These are phyloP conservation scores for Panthera tigris DNA, from an alignment of 2,113 vertebrate species.

Conservation along the genomic window DNA sequence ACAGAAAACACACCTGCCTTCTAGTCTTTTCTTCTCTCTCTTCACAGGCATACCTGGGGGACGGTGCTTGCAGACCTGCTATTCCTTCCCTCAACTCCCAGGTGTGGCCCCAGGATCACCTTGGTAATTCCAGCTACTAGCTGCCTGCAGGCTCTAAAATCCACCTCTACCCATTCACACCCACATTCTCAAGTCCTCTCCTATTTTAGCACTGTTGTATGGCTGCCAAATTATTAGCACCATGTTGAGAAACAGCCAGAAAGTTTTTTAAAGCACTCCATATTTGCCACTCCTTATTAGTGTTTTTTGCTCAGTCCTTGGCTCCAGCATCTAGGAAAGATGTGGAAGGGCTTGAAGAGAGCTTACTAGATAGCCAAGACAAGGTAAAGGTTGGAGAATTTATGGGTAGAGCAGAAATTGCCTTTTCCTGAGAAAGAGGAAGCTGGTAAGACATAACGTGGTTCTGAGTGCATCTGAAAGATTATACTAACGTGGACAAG, in stretches of 20 bases:
- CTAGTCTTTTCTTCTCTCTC: not conserved
- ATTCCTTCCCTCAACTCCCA: not conserved
- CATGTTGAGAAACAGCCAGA: not conserved
- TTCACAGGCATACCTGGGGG: not conserved
- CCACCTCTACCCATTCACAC: not conserved
- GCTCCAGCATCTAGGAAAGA: not conserved
- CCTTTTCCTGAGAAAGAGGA: conserved; percentile 36
- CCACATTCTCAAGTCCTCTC: conserved; percentile 15
- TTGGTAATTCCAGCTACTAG: not conserved
- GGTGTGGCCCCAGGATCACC: not conserved
- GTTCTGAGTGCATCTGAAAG: conserved; percentile 5
- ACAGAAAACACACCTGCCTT: not conserved
- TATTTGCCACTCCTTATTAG: not conserved
- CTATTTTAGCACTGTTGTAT: not conserved
- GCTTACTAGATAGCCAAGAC: not conserved
- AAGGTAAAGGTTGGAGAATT: not conserved
- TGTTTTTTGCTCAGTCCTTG: not conserved
- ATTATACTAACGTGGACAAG: not conserved
- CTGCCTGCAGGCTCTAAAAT: not conserved
- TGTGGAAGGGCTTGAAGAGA: not conserved
- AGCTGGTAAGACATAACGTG: not conserved
- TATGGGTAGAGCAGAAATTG: not conserved
- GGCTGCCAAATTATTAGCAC: not conserved
- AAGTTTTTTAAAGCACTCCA: not conserved
- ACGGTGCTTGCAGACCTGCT: not conserved